Percentiles rank a stretch among this genome's conserved stretches.
phyloP scores from a whole-genome alignment of 2,888 invertebrate genomes.

The Anodontia alba region DNA sequence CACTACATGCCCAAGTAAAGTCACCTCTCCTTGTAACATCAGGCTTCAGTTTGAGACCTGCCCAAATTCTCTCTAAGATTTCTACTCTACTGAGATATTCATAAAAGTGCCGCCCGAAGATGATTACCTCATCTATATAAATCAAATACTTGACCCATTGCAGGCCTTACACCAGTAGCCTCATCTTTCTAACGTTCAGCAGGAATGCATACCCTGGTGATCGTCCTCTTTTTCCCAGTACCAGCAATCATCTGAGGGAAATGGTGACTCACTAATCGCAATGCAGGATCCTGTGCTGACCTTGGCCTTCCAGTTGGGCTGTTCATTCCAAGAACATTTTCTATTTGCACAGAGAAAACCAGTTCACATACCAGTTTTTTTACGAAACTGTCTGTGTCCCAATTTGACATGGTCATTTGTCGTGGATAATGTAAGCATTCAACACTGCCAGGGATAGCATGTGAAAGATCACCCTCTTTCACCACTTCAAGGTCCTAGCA shows the following conservation, averaged over 20 bases:
- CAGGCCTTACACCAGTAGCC: constrained; percentile 5
- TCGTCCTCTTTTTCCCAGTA: not conserved
- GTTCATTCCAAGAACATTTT: constrained; percentile 3
- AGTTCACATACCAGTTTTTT: constrained; percentile 15
- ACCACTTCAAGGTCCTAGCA: too few species aligned
- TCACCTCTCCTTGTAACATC: too few species aligned
- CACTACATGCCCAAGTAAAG: too few species aligned
- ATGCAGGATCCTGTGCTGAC: not conserved
- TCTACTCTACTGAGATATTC: too few species aligned
- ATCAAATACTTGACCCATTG: too few species aligned
- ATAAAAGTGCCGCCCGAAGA: too few species aligned
- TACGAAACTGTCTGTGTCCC: constrained; percentile 26
- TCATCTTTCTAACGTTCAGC: constrained; percentile 8
- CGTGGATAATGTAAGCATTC: constrained; percentile 32
- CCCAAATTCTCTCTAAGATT: too few species aligned
- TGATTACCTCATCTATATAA: too few species aligned
- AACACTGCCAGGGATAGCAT: constrained; percentile 23
- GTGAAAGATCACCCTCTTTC: too few species aligned
- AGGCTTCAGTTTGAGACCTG: too few species aligned
- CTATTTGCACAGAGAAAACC: not conserved
- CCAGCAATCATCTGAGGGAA: not conserved
- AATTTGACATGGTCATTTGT: not conserved
- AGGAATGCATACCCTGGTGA: not conserved
- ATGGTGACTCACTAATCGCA: not conserved
- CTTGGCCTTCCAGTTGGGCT: constrained; percentile 3